Evolutionary conservation across 1,140 invertebrate genomes (phyloP), one percentile per base, ranked within the genome.

Genomic region (Sitophilus oryzae): DNA sequence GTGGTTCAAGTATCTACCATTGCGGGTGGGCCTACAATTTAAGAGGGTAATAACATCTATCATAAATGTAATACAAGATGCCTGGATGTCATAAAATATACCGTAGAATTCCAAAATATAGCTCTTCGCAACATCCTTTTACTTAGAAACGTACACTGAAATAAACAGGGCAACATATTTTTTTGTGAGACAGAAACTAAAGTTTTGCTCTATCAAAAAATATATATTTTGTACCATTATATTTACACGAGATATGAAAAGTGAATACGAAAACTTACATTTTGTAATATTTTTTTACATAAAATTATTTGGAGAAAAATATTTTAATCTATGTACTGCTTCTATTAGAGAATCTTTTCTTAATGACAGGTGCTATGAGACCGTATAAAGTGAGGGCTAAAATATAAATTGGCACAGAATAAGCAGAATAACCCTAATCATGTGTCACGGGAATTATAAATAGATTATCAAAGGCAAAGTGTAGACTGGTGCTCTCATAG

Each of bases 41-140:
- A 30, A 35, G 34, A 30, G 23, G n/a, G 44, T 23, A 46, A 46
- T 46, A 46, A 46, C 44, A 46, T 46, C 9, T 9, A 46, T 46
- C 44, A 46, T 34, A 46, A 46, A 46, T n/a, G n/a, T 30, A 30
- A 30, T 30, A 30, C 25, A 30, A 30, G 25, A 11, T 30, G 25
- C 25, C 25, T 6, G 5, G 5, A 6, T 30, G 25, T 30, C 25
- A 11, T 30, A 30, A 30, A 30, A 30, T 30, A 30, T 30, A 30
- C 25, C 11, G 25, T 30, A 30, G 25, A 30, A 30, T 30, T 30
- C 25, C 25, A 30, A 30, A 30, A 30, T 30, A 30, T 30, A 6
- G 25, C 25, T 11, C 25, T 30, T 30, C 25, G 5, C 25, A 30
- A 30, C 25, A 30, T 30, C 25, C 25, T 30, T 30, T 30, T 30